A percentile compares a stretch with the other conserved stretches of the same genome.
These are phyloP conservation scores for Cyclina sinensis DNA, from an alignment of 1,140 invertebrate genomes.

Conservation along the genomic window DNA sequence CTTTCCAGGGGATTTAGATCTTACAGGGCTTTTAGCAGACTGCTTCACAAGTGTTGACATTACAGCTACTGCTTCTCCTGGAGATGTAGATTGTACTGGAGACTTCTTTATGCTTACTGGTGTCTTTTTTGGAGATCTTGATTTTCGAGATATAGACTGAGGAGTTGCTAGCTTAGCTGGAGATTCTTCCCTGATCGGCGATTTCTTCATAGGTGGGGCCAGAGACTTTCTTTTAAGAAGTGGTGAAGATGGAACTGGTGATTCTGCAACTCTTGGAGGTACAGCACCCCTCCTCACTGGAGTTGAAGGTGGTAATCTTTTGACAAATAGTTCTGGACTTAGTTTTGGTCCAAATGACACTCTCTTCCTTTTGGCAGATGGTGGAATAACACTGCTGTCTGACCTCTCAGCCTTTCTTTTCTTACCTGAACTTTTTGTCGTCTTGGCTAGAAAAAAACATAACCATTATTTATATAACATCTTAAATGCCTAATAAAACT, in stretches of 20 bases:
- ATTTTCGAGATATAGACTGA: background rate
- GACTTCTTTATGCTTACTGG: constrained; percentile 36
- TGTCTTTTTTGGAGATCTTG: constrained; percentile 30
- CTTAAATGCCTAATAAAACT: too few relatives aligned
- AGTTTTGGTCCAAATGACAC: constrained; percentile 87
- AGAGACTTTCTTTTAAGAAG: constrained; percentile 67
- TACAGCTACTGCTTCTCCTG: background rate
- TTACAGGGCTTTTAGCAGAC: constrained; percentile 1
- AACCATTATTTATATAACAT: too few relatives aligned
- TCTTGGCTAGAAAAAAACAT: background rate
- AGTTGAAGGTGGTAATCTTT: constrained; percentile 86
- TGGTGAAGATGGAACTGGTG: constrained; percentile 8
- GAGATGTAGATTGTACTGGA: constrained; percentile 37
- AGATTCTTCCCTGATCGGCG: constrained; percentile 64
- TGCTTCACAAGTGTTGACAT: background rate
- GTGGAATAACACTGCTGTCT: constrained; percentile 33
- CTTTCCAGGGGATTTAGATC: background rate
- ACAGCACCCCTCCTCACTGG: constrained; percentile 86
- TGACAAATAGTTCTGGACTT: constrained; percentile 87
- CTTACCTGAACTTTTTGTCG: constrained; percentile 58
- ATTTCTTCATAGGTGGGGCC: constrained; percentile 45
- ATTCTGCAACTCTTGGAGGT: constrained; percentile 71
- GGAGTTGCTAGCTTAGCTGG: constrained; percentile 44
- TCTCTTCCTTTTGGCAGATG: constrained; percentile 77
- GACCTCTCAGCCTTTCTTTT: constrained; percentile 74